These are phyloP conservation scores for Phasia obesa DNA, from an alignment of 2,888 invertebrate genomes.

Conservation along the genomic window DNA sequence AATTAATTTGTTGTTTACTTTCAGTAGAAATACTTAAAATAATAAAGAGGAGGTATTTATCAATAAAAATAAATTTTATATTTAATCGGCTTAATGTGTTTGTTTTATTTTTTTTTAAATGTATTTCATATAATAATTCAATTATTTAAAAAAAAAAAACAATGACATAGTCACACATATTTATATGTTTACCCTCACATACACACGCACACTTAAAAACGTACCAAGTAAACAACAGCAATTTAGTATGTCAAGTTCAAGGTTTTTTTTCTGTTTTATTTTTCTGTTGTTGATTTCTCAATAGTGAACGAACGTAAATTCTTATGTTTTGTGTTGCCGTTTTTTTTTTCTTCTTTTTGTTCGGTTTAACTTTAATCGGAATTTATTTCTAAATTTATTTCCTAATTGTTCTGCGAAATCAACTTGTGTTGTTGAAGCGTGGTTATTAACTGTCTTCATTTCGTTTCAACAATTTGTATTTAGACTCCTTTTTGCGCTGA, in stretches of 20 bases:
- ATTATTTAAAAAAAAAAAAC: background rate
- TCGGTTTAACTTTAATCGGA: background rate
- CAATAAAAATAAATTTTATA: background rate
- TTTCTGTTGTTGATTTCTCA: slow-evolving; percentile 8
- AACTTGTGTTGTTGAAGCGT: slow-evolving; percentile 27
- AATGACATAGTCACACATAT: too few species aligned
- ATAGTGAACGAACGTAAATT: slow-evolving; percentile 45
- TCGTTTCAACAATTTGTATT: background rate
- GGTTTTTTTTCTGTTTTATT: slow-evolving; percentile 43
- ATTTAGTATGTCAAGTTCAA: slow-evolving; percentile 68
- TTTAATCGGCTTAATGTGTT: background rate
- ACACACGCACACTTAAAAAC: background rate
- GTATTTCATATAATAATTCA: background rate
- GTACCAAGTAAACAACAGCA: slow-evolving; percentile 5
- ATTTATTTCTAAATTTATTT: background rate
- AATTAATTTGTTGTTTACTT: background rate
- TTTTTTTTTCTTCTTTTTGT: background rate
- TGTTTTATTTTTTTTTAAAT: background rate
- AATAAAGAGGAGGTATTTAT: background rate
- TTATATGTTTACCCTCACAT: background rate
- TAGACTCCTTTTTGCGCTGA: background rate
- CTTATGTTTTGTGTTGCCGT: background rate
- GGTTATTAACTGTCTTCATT: slow-evolving; percentile 36
- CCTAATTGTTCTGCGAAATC: background rate
- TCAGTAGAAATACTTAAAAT: background rate